Conservation (phyloP, 2,113 vertebrate species). For the Pollachius pollachius region DNA sequence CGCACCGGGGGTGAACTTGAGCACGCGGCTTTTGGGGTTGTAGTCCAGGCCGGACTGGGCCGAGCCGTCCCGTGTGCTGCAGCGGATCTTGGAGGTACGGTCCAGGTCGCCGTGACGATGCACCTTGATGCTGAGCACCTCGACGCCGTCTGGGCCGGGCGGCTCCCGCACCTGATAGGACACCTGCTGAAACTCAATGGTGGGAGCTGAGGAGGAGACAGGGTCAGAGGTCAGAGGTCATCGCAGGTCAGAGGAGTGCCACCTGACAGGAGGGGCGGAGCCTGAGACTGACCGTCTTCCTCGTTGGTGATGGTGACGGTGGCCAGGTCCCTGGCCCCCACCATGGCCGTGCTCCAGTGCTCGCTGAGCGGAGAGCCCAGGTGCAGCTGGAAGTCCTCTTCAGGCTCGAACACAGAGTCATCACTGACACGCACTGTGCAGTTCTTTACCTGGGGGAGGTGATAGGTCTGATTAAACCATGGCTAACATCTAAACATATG, state of each 20-base stretch:
- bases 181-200: slow-evolving; percentile 75
- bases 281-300: slow-evolving; percentile 84
- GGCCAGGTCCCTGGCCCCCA: slow-evolving; percentile 78
- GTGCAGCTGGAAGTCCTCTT: slow-evolving; percentile 90
- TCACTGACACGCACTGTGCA: slow-evolving; percentile 86
- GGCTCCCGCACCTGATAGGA: slow-evolving; percentile 92
- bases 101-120: slow-evolving; percentile 88
- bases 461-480: no score
- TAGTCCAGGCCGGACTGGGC: slow-evolving; percentile 97
- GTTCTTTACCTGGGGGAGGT: slow-evolving; percentile 83
- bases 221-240: background rate
- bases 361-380: slow-evolving; percentile 86
- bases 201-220: slow-evolving; percentile 48
- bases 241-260: background rate
- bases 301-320: slow-evolving; percentile 90
- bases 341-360: slow-evolving; percentile 93
- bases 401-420: slow-evolving; percentile 92
- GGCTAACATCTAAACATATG: no score
- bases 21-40: slow-evolving; percentile 91
- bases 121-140: slow-evolving; percentile 84
- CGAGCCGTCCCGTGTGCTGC: slow-evolving; percentile 94
- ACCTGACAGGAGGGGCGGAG: no score
- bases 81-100: slow-evolving; percentile 92
- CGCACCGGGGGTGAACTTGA: slow-evolving; percentile 91
- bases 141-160: slow-evolving; percentile 81